phyloP scores from a whole-genome alignment of 1,140 invertebrate genomes.

The Glossosoma conforme region DNA sequence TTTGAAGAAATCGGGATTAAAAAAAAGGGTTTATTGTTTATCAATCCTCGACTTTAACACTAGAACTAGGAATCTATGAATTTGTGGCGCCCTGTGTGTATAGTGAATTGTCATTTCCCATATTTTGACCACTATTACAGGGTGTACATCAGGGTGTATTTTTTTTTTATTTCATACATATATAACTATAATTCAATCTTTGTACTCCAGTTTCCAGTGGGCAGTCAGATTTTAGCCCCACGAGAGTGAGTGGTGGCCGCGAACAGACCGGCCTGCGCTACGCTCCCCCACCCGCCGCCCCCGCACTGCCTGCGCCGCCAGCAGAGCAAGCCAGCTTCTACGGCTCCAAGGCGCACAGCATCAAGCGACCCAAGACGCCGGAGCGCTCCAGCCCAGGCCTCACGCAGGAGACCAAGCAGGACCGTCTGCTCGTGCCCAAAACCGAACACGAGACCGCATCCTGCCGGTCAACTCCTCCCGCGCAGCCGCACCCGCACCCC shows the following conservation, averaged over 20 bases:
- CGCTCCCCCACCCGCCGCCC: constrained; percentile 11
- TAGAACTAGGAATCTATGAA: too few relatives aligned
- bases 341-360: constrained; percentile 28
- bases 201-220: constrained; percentile 26
- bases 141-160: too few relatives aligned
- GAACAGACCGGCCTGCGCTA: constrained; percentile 19
- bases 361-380: constrained; percentile 51
- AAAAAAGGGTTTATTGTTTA: too few relatives aligned
- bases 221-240: constrained; percentile 29
- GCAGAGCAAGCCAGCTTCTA: constrained; percentile 41
- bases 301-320: constrained; percentile 30
- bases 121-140: too few relatives aligned
- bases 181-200: too few relatives aligned
- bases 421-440: constrained; percentile 63
- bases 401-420: constrained; percentile 45
- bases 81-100: too few relatives aligned
- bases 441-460: constrained; percentile 38
- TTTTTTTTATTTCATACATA: too few relatives aligned
- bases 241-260: constrained; percentile 18
- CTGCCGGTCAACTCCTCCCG: constrained; percentile 47
- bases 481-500: constrained; percentile 42
- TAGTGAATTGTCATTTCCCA: too few relatives aligned
- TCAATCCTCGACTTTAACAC: too few relatives aligned
- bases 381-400: constrained; percentile 56
- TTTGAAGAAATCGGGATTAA: too few relatives aligned